Evolutionary conservation across 1,140 invertebrate genomes (phyloP).

Genomic region (Spodoptera litura): DNA sequence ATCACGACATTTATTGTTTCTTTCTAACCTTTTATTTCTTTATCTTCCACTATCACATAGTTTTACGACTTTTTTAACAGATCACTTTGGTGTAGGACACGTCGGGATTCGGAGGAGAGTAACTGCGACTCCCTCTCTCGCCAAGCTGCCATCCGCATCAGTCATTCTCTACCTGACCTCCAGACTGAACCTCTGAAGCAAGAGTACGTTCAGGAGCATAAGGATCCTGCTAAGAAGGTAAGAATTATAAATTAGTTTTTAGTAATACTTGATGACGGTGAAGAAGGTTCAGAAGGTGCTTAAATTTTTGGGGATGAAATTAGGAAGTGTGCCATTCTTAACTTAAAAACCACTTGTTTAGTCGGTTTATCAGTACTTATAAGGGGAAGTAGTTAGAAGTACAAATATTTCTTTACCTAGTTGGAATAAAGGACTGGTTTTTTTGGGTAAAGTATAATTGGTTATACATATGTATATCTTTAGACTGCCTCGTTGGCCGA

Average conservation of each 20-base stretch:
- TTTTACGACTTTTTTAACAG: constrained; percentile 17
- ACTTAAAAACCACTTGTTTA: too few relatives aligned
- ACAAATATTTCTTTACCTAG: too few relatives aligned
- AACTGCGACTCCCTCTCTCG: constrained; percentile 87
- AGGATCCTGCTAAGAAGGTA: constrained; percentile 90
- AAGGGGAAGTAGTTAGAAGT: too few relatives aligned
- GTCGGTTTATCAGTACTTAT: too few relatives aligned
- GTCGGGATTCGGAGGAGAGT: constrained; percentile 86
- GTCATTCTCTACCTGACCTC: constrained; percentile 91
- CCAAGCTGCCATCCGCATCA: constrained; percentile 90
- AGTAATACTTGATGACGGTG: too few relatives aligned
- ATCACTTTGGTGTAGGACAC: constrained; percentile 68
- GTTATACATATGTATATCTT: too few relatives aligned
- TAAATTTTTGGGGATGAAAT: too few relatives aligned
- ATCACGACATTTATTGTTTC: not conserved
- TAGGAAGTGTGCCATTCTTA: too few relatives aligned
- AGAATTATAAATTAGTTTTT: constrained; percentile 26
- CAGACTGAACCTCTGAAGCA: constrained; percentile 90
- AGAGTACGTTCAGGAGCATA: constrained; percentile 91
- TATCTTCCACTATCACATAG: constrained; percentile 15
- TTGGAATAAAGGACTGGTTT: too few relatives aligned
- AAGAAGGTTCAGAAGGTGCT: too few relatives aligned
- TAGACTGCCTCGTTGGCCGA: too few relatives aligned
- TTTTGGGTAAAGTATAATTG: too few relatives aligned
- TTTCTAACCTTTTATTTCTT: not conserved